Conservation (phyloP, 30 jellyfish, hydroid and myxozoan species). For the Turritopsis dohrnii region DNA sequence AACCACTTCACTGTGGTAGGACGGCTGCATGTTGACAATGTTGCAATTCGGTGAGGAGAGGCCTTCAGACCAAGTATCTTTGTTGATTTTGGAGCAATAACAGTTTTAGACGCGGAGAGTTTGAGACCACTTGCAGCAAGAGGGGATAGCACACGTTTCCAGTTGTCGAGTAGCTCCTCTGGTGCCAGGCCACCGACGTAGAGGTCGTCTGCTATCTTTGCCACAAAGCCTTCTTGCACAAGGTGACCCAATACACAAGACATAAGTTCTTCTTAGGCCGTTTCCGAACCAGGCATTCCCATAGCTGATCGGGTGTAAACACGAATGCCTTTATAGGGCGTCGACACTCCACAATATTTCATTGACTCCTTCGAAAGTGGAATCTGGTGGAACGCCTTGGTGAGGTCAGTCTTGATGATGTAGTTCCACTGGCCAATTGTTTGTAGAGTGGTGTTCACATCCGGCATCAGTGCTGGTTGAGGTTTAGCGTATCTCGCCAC, state of each 20-base stretch:
- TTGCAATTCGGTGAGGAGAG: constrained; percentile 33
- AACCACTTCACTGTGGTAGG: no score
- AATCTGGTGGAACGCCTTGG: constrained; percentile 47
- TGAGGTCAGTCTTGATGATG: constrained; percentile 36
- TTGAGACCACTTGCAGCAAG: no score
- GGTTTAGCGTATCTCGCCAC: constrained; percentile 47
- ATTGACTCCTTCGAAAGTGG: no score
- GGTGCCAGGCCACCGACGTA: constrained; percentile 11
- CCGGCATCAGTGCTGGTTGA: constrained; percentile 56
- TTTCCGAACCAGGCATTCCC: constrained; percentile 66
- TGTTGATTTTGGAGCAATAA: background rate
- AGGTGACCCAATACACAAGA: no score
- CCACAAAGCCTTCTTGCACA: no score
- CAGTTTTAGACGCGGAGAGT: no score
- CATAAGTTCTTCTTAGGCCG: constrained; percentile 50
- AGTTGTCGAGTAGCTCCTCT: background rate
- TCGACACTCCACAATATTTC: no score
- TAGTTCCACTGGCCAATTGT: constrained; percentile 39
- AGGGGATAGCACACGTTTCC: no score
- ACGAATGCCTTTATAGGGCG: no score
- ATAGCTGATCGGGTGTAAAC: constrained; percentile 45
- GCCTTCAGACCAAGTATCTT: constrained; percentile 50
- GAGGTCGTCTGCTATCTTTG: constrained; percentile 20
- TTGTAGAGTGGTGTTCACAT: constrained; percentile 45
- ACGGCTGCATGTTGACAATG: no score